Evolutionary conservation across 2,888 invertebrate genomes (phyloP).

Genomic region (Nysson spinosus): DNA sequence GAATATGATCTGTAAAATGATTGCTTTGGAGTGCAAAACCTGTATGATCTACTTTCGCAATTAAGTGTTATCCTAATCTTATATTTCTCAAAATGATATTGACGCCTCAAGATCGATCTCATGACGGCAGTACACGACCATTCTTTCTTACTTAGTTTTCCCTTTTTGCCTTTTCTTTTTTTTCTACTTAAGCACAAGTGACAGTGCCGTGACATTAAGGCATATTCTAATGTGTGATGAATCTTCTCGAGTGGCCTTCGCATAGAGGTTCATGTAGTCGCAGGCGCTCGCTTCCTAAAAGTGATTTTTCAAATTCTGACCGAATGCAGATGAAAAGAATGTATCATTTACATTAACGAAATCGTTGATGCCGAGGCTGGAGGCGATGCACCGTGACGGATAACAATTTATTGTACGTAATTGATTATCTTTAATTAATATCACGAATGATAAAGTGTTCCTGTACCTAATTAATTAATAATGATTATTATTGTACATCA

Average conservation of each 20-base stretch:
- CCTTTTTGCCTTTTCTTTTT: constrained; percentile 6
- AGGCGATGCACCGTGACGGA: constrained; percentile 53
- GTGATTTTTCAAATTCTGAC: constrained; percentile 40
- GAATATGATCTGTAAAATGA: no score
- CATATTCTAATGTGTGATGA: constrained; percentile 33
- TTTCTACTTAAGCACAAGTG: constrained; percentile 17
- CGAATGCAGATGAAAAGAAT: constrained; percentile 23
- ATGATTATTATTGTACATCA: constrained; percentile 73
- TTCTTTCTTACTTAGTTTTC: background rate
- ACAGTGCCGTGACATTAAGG: constrained; percentile 8
- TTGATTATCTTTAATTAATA: constrained; percentile 70
- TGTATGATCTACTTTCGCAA: no score
- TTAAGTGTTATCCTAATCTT: no score
- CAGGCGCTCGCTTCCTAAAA: constrained; percentile 54
- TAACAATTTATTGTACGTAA: constrained; percentile 63
- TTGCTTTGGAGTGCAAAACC: no score
- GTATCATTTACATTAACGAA: constrained; percentile 39
- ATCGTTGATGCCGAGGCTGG: constrained; percentile 29
- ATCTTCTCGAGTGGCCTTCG: constrained; percentile 55
- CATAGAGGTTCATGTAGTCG: constrained; percentile 54
- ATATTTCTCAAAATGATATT: constrained; percentile 13
- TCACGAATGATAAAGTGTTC: constrained; percentile 75
- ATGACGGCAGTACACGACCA: constrained; percentile 2
- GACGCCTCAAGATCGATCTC: constrained; percentile 7
- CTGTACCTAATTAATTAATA: constrained; percentile 75